Conservation (phyloP, 2,797 vertebrate species). For the Mormyrus proboscirostris region DNA sequence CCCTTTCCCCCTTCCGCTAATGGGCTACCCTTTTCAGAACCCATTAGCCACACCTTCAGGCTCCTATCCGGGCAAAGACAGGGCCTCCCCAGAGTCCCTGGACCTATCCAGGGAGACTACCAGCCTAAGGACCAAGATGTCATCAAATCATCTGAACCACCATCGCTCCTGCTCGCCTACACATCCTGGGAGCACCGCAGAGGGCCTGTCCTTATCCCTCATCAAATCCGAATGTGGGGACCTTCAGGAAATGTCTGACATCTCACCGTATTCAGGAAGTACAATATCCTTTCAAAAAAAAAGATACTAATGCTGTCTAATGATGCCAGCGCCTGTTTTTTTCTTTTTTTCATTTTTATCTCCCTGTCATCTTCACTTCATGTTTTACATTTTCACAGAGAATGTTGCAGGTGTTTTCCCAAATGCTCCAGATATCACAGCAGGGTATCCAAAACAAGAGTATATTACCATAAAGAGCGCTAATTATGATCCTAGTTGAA, state of each 20-base stretch:
- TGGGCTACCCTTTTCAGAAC: conserved; percentile 95
- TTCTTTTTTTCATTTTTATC: not conserved
- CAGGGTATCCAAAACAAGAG: not conserved
- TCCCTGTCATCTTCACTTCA: not conserved
- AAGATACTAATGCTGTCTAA: not conserved
- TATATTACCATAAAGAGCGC: not conserved
- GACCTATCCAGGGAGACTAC: conserved; percentile 88
- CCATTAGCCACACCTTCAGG: conserved; percentile 76
- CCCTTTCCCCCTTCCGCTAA: conserved; percentile 88
- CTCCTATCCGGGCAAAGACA: conserved; percentile 82
- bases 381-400: not conserved
- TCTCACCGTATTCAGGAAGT: conserved; percentile 94
- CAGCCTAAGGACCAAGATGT: conserved; percentile 98
- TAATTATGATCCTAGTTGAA: conserved; percentile 21
- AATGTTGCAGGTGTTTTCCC: not conserved
- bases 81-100: conserved; percentile 85
- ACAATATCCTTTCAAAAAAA: conserved; percentile 88
- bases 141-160: conserved; percentile 82
- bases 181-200: conserved; percentile 78
- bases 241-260: conserved; percentile 94
- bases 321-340: not conserved
- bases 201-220: conserved; percentile 89
- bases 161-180: conserved; percentile 83
- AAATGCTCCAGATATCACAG: not conserved
- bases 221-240: conserved; percentile 98